Evolutionary conservation across 64 coral and sea anemone genomes (phyloP).

Genomic region (Acropora tenuis): DNA sequence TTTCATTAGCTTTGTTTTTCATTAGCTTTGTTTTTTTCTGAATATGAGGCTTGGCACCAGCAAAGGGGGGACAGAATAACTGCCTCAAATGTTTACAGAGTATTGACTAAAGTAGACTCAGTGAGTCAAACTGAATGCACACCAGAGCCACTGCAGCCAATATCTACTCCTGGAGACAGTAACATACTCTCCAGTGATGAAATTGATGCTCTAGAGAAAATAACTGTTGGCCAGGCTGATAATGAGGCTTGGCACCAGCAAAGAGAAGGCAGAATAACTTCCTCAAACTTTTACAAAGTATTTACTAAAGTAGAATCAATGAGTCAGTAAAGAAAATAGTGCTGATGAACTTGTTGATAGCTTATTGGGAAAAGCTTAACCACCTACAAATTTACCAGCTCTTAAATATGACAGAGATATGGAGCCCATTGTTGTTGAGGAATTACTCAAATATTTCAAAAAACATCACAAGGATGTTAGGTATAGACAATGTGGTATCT

Average conservation of each 20-base stretch:
- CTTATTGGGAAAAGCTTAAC: constrained; percentile 52
- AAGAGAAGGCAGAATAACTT: constrained; percentile 19
- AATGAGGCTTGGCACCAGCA: constrained; percentile 47
- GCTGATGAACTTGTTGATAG: constrained; percentile 23
- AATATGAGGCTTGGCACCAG: background rate
- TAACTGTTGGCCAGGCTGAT: constrained; percentile 38
- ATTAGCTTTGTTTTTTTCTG: background rate
- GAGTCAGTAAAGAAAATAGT: background rate
- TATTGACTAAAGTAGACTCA: constrained; percentile 15
- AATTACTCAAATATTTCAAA: constrained; percentile 60
- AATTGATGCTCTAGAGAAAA: constrained; percentile 38
- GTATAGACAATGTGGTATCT: constrained; percentile 61
- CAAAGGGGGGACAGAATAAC: background rate
- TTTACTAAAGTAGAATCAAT: constrained; percentile 20
- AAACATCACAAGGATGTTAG: constrained; percentile 46
- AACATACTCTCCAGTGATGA: constrained; percentile 39
- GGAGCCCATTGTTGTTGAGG: constrained; percentile 42
- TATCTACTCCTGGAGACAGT: background rate
- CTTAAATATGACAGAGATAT: constrained; percentile 70
- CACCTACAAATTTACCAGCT: constrained; percentile 57
- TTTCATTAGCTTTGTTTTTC: too few relatives aligned
- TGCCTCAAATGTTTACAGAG: constrained; percentile 7
- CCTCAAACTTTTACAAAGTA: constrained; percentile 51
- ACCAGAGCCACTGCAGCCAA: background rate
- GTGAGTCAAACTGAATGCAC: background rate